phyloP scores from a whole-genome alignment of 1,140 invertebrate species.

The Drosophila sulfurigaster region DNA sequence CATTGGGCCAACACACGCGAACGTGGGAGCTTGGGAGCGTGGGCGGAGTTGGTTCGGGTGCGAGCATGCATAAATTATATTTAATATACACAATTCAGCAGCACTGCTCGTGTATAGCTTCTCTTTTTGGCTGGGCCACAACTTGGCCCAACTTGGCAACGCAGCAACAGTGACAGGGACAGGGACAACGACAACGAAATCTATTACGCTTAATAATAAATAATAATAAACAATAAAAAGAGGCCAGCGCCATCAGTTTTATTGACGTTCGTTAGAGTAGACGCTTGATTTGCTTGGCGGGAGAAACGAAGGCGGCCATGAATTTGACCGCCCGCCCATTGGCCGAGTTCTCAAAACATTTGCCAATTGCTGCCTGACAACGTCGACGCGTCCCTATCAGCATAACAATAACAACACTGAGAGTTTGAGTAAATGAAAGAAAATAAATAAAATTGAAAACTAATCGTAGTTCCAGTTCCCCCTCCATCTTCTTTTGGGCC shows the following conservation, averaged over 20 bases:
- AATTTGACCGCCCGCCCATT: slow-evolving; percentile 52
- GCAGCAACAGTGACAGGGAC: slow-evolving; percentile 16
- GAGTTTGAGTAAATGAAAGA: neutral
- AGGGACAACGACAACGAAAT: slow-evolving; percentile 44
- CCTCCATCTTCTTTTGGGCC: neutral
- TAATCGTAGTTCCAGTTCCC: neutral
- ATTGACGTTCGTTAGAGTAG: slow-evolving; percentile 61
- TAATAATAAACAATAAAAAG: slow-evolving; percentile 73
- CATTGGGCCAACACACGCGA: slow-evolving; percentile 68
- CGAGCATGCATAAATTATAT: slow-evolving; percentile 68
- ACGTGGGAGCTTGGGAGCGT: neutral
- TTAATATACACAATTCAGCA: slow-evolving; percentile 46
- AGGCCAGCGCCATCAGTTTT: slow-evolving; percentile 57
- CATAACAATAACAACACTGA: neutral
- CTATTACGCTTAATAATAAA: slow-evolving; percentile 72
- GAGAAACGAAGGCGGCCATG: slow-evolving; percentile 28
- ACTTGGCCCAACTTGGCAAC: slow-evolving; percentile 64
- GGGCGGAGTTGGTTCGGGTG: neutral
- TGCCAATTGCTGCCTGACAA: slow-evolving; percentile 60
- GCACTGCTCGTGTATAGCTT: neutral
- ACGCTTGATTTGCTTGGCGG: neutral
- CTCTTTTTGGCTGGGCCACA: slow-evolving; percentile 28
- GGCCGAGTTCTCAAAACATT: slow-evolving; percentile 40
- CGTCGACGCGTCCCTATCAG: slow-evolving; percentile 46
- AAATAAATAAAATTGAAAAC: slow-evolving; percentile 11